Percentiles rank a stretch among this genome's conserved stretches.
These are phyloP conservation scores for Ptilorrhoa leucosticta DNA, from an alignment of 2,113 vertebrate genomes.

Conservation along the genomic window DNA sequence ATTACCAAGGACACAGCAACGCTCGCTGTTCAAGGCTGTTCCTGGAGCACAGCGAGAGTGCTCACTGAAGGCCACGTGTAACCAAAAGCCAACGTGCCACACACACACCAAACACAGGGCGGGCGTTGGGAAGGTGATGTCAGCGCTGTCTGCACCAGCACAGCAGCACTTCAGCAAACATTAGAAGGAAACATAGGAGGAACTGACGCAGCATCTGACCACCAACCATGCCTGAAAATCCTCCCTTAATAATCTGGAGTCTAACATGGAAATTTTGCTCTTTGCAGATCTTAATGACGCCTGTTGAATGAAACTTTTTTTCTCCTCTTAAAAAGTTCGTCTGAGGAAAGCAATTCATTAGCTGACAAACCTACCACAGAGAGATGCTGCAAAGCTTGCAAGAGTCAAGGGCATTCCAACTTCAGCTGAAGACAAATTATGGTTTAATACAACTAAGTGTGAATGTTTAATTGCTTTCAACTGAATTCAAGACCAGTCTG, in stretches of 20 bases:
- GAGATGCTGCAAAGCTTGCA: not conserved
- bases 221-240: not conserved
- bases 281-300: not conserved
- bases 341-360: not conserved
- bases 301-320: not conserved
- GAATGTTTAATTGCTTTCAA: slow-evolving; percentile 5
- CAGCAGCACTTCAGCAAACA: not conserved
- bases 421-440: not conserved
- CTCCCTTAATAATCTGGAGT: not conserved
- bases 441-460: not conserved
- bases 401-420: not conserved
- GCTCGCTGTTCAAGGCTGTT: rapidly evolving
- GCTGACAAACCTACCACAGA: not conserved
- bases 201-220: not conserved
- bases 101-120: not conserved
- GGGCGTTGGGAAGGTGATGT: not conserved
- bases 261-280: not conserved
- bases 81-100: not conserved
- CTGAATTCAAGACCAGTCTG: not conserved
- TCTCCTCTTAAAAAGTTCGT: not conserved
- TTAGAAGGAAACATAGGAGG: not conserved
- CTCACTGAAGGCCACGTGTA: not conserved
- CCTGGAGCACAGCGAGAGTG: not conserved
- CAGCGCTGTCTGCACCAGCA: not conserved
- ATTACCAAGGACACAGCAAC: not conserved